phyloP scores from a whole-genome alignment of 2,113 vertebrate genomes.

The Vulpes ferrilata region DNA sequence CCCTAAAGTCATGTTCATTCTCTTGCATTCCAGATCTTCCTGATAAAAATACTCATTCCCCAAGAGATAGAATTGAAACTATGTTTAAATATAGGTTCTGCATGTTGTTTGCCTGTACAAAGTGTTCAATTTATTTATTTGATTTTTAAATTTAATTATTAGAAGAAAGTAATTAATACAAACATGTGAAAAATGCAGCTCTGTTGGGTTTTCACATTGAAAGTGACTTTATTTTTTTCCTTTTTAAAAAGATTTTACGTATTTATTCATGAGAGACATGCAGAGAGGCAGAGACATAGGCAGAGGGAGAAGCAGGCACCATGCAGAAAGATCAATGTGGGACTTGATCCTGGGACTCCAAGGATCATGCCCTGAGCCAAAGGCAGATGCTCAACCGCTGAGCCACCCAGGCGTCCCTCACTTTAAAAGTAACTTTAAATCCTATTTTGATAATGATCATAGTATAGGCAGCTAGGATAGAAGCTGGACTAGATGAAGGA shows the following conservation, averaged over 20 bases:
- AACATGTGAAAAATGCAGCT: not conserved
- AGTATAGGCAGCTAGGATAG: not conserved
- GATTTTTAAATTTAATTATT: not conserved
- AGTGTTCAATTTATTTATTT: conserved; percentile 17
- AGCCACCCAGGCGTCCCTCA: too few species aligned
- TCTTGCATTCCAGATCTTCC: not conserved
- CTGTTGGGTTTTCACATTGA: not conserved
- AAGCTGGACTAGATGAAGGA: not conserved
- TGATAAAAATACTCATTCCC: not conserved
- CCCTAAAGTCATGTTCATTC: not conserved
- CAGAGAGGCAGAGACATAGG: too few species aligned
- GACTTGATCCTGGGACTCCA: too few species aligned
- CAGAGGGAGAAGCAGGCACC: too few species aligned
- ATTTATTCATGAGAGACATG: too few species aligned
- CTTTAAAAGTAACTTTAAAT: conserved; percentile 54
- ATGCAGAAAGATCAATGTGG: too few species aligned
- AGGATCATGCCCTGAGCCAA: too few species aligned
- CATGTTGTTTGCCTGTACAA: conserved; percentile 18
- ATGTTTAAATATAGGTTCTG: conserved; percentile 22
- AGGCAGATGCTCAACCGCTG: too few species aligned
- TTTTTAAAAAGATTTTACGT: too few species aligned
- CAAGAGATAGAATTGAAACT: not conserved
- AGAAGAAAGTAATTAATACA: conserved; percentile 39
- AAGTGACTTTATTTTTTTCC: not conserved
- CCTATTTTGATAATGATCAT: not conserved